phyloP scores from a whole-genome alignment of 2,797 vertebrate species.

The Cheirogaleus major region DNA sequence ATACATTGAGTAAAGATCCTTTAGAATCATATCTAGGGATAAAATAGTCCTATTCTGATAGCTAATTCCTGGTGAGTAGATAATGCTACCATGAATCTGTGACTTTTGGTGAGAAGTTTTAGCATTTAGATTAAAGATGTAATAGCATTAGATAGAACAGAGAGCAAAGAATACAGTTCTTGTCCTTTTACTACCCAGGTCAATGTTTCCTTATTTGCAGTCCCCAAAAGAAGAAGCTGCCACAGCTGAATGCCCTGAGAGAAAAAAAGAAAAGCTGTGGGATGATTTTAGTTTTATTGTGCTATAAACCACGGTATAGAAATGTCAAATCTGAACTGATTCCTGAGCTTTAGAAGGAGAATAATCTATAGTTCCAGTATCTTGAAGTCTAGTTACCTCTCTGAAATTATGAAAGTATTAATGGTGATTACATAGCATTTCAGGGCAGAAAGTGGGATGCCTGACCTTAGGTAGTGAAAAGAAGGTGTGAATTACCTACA shows the following conservation, averaged over 20 bases:
- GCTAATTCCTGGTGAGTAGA: slow-evolving; percentile 18
- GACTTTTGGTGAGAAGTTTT: not conserved
- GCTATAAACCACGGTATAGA: not conserved
- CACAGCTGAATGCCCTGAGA: not conserved
- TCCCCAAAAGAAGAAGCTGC: not conserved
- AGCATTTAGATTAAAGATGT: slow-evolving; percentile 8
- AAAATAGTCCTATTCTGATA: not conserved
- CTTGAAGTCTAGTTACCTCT: not conserved
- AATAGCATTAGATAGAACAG: slow-evolving; percentile 4
- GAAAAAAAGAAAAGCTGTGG: not conserved
- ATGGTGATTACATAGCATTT: not conserved
- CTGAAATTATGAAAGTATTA: slow-evolving; percentile 35
- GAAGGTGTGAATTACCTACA: not conserved
- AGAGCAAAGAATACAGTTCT: slow-evolving; percentile 4
- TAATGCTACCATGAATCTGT: not conserved
- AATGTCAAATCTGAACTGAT: not conserved
- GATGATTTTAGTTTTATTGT: not conserved
- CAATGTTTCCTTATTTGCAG: not conserved
- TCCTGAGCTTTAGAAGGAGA: slow-evolving; percentile 14
- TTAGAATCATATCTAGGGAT: not conserved
- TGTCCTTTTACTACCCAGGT: not conserved
- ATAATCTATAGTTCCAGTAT: not conserved
- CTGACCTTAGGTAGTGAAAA: not conserved
- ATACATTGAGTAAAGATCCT: not conserved
- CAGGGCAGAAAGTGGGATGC: not conserved